Percentiles rank a stretch among this genome's conserved stretches.
These are phyloP conservation scores for Entelurus aequoreus DNA, from an alignment of 2,113 vertebrate species.

Conservation along the genomic window DNA sequence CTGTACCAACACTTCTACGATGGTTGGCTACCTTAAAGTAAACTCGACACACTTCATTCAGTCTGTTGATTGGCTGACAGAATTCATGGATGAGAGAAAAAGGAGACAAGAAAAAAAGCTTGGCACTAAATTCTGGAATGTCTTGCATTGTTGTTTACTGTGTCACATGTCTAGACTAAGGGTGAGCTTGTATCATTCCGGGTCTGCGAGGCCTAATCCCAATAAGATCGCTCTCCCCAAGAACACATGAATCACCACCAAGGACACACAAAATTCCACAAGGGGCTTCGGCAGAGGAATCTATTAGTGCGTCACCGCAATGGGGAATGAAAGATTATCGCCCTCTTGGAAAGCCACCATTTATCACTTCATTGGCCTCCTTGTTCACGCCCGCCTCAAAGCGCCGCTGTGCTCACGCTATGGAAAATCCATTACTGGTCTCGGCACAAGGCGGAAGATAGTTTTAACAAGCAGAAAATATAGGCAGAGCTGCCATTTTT, in stretches of 20 bases:
- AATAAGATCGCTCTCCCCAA: neutral
- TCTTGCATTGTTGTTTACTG: neutral
- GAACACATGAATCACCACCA: neutral
- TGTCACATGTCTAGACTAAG: neutral
- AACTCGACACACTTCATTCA: neutral
- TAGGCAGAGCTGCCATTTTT: neutral
- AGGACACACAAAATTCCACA: neutral
- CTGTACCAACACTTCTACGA: neutral
- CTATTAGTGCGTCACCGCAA: slow-evolving; percentile 22
- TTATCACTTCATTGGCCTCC: slow-evolving; percentile 49
- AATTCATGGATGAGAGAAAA: neutral
- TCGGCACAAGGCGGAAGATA: slow-evolving; percentile 6
- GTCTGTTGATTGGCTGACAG: neutral
- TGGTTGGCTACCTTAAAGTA: neutral
- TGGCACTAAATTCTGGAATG: no score
- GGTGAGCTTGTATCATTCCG: slow-evolving; percentile 8
- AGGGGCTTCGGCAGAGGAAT: slow-evolving; percentile 8
- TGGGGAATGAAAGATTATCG: slow-evolving; percentile 26
- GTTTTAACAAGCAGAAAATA: slow-evolving; percentile 12
- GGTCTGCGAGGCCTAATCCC: slow-evolving; percentile 11
- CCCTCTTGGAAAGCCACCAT: slow-evolving; percentile 26
- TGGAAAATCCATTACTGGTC: slow-evolving; percentile 38
- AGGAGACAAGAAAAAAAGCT: no score
- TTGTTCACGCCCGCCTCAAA: slow-evolving; percentile 37
- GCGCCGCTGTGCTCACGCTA: slow-evolving; percentile 31